Evolutionary conservation across 2,113 vertebrate species (phyloP).

Genomic region (Plestiodon gilberti): DNA sequence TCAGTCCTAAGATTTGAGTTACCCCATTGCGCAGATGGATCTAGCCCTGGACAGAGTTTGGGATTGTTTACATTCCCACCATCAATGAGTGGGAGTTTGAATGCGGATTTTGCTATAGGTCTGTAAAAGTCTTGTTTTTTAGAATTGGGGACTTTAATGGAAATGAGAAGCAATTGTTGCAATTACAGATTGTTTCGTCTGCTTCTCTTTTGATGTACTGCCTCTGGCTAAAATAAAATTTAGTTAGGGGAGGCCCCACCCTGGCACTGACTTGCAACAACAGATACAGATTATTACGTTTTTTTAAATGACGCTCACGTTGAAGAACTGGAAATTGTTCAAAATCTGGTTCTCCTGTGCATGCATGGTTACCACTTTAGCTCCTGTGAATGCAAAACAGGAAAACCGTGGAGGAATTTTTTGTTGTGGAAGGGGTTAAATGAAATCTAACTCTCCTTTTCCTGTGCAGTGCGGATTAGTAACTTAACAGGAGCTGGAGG

Average conservation of each 20-base stretch:
- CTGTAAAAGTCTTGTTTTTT: not conserved
- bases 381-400: constrained; percentile 28
- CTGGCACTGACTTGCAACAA: constrained; percentile 46
- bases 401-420: constrained; percentile 47
- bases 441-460: constrained; percentile 73
- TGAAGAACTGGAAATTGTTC: constrained; percentile 40
- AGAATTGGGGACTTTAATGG: constrained; percentile 12
- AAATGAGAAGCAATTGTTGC: not conserved
- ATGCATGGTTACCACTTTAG: rapidly evolving
- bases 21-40: constrained; percentile 8
- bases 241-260: constrained; percentile 59
- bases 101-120: constrained; percentile 5
- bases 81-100: not conserved
- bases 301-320: constrained; percentile 1
- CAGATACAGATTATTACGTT: constrained; percentile 10
- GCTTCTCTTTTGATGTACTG: constrained; percentile 38
- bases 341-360: not conserved
- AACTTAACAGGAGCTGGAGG: constrained; percentile 65
- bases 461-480: constrained; percentile 66
- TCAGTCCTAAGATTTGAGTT: constrained; percentile 25
- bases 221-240: constrained; percentile 53
- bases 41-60: constrained; percentile 10
- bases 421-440: constrained; percentile 67
- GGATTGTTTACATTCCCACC: constrained; percentile 10
- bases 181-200: constrained; percentile 23